Evolutionary conservation across 30 jellyfish, hydroid and myxozoan species (phyloP), one percentile per base, ranked within the genome.

Genomic region (Turritopsis rubra): DNA sequence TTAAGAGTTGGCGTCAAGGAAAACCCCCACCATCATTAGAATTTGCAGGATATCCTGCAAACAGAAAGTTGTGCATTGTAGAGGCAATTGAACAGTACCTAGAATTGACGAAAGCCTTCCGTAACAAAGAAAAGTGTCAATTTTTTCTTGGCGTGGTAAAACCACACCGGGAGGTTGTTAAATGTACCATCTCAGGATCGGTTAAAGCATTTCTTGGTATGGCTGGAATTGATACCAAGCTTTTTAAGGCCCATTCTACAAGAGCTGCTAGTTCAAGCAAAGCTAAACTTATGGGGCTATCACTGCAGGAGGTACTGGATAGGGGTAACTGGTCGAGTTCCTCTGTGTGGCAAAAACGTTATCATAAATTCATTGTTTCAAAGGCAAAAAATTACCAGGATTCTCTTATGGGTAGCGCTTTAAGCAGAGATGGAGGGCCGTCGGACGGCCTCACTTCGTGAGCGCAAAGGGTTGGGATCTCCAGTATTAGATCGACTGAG

Each of bases 161-260:
- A 41, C 77, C 85, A 18, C 85, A 78, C 75, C 25, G 54, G 27
- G 75, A 31, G 23, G 85, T 78, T 28, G 85, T 52, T 0, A 31
- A 31, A 54, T 78, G 75, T 27, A 78, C 85, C 52, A 78, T 78
- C 23, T 78, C 85, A 26, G 75, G 85, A n/a, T 78, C 80, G 85
- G 75, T 78, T 20, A 78, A 41, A 78, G 30, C 27, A 23, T 52
- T 78, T 18, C 85, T 78, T 28, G 85, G 29, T 27, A 78, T 23
- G 29, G 75, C 85, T 19, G 75, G 85, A 54, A 52, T 78, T 5
- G 79, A 24, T 71, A 78, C 75, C 27, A 41, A 18, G 52, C 29
- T 78, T 78, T 52, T 78, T 41, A 78, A 78, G 79, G 85, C 85
- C 25, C 85, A 78, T 78, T 78, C 85, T 21, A 78, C 74, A 27